Base-by-base conservation (phyloP, 2,888 invertebrate species). In the Phaedon cochleariae region DNA sequence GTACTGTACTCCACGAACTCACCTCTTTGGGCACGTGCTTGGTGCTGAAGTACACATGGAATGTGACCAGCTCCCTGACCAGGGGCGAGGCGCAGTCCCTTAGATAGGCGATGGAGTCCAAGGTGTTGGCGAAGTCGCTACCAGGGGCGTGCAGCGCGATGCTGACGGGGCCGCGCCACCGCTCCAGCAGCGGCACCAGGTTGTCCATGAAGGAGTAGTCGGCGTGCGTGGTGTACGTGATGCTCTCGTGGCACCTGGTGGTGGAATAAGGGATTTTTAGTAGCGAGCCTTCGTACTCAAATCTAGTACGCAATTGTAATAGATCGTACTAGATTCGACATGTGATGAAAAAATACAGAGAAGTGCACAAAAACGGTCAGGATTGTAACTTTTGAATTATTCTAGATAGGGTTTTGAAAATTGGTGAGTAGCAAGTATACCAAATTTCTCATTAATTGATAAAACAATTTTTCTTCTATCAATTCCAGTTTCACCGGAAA, bases 171-270 rank as follows among this genome's bases (percentile, higher is more conserved):
- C 94, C 95, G 81, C 90, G 89, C 96, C 96, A 96, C 78, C 91
- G 88, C 81, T 93, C 91, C 80, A 95, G 85, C 76, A 97, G 85
- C 66, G 95, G 94, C 81, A 90, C 89, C 76, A 96, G 86, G 84
- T 97, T 96, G 84, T 96, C 94, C 79, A 96, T 88, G 85, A 95
- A 96, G 74, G 95, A 94, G 84, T 90, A 94, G 78, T 96, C 96
- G 3, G 94, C 95, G 83, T 96, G 96, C 12, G 96, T 96, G 34
- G 96, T 95, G 80, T 96, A 95, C 0, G 96, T 96, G 71, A 96
- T 88, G 73, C 90, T 90, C 83, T 95, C 94, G 84, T 93, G 92
- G 84, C 95, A 95, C 78, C 85, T 86, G 76, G 7, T 86, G 76
- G 7, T 26, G 26, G 7, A 26, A 26, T 7, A 26, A 26, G 90